A percentile compares a stretch with the other conserved stretches of the same genome.
These are phyloP conservation scores for Haplotaxodon microlepis DNA, from an alignment of 2,113 vertebrate species.

Conservation along the genomic window DNA sequence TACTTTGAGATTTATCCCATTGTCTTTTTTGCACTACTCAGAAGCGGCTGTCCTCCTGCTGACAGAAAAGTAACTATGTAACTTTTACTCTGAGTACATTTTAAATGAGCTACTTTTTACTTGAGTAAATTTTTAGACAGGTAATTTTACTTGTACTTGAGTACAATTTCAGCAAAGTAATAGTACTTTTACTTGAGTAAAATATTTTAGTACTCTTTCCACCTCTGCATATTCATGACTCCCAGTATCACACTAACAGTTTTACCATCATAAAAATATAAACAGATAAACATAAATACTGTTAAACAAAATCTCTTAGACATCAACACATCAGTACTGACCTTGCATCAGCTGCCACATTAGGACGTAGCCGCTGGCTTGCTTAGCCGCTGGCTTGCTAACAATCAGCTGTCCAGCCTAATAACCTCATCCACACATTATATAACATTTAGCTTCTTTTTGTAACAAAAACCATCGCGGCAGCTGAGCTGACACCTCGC, in stretches of 20 bases:
- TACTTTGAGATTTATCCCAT: no score
- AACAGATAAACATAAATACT: neutral
- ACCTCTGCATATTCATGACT: neutral
- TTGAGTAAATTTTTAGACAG: no score
- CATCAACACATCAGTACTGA: neutral
- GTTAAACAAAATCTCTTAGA: neutral
- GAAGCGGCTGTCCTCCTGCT: no score
- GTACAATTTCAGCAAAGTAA: neutral
- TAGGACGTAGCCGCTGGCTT: accelerated
- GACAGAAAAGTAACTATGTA: no score
- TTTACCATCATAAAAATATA: neutral
- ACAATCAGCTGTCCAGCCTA: neutral
- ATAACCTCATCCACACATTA: neutral
- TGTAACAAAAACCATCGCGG: accelerated
- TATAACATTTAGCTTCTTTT: neutral
- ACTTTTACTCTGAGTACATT: no score
- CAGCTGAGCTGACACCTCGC: neutral
- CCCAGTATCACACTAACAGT: neutral
- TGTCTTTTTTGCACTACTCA: no score
- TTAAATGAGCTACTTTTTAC: neutral
- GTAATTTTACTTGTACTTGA: no score
- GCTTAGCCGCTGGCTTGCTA: accelerated
- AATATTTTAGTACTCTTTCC: neutral
- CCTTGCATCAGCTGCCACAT: neutral
- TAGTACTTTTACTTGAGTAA: neutral